phyloP scores from a whole-genome alignment of 2,888 invertebrate genomes.

The Lapara coniferarum region DNA sequence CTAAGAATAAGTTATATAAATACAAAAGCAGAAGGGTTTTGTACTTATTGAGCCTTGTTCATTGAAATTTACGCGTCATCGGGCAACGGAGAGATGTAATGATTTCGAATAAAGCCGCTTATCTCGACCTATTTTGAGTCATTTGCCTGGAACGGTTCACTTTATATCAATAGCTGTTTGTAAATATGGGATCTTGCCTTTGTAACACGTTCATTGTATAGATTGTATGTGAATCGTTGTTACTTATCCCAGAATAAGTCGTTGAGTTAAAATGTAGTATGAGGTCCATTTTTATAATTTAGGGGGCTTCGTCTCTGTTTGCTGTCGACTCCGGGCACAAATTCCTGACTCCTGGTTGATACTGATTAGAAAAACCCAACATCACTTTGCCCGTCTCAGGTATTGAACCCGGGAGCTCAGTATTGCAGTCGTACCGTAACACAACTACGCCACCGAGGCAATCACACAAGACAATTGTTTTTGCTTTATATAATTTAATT shows the following conservation, averaged over 20 bases:
- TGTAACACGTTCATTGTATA: neutral
- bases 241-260: neutral
- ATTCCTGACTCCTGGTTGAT: too few relatives aligned
- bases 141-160: constrained; percentile 19
- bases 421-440: too few relatives aligned
- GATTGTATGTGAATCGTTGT: neutral
- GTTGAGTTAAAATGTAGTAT: neutral
- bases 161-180: constrained; percentile 21
- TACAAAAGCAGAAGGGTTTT: constrained; percentile 18
- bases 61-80: constrained; percentile 23
- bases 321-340: too few relatives aligned
- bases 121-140: constrained; percentile 23
- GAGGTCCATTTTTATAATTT: too few relatives aligned
- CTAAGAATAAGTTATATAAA: neutral
- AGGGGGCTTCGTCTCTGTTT: too few relatives aligned
- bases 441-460: too few relatives aligned
- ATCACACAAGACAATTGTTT: too few relatives aligned
- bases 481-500: too few relatives aligned
- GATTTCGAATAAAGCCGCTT: constrained; percentile 20
- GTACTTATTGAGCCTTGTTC: constrained; percentile 10
- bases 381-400: too few relatives aligned
- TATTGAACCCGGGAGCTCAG: too few relatives aligned
- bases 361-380: too few relatives aligned
- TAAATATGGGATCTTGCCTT: neutral
- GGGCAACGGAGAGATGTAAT: constrained; percentile 9